These are phyloP conservation scores for Helicoverpa zea DNA, from an alignment of 1,140 invertebrate species.

Conservation along the genomic window DNA sequence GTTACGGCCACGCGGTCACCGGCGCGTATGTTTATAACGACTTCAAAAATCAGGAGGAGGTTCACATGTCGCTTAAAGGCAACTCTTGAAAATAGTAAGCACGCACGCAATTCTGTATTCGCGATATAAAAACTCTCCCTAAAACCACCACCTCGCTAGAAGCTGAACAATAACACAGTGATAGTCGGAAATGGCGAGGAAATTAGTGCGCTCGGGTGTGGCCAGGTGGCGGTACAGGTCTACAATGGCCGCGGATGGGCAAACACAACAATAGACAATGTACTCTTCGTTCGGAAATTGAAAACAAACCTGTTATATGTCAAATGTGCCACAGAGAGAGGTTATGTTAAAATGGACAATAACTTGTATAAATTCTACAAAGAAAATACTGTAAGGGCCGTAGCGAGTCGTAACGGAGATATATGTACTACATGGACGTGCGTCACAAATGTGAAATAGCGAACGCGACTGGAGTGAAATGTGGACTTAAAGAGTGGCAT, in stretches of 20 bases:
- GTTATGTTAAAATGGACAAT: slow-evolving; percentile 56
- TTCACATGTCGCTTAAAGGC: too few relatives aligned
- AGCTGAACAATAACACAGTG: slow-evolving; percentile 21
- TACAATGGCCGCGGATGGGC: slow-evolving; percentile 36
- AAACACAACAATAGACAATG: slow-evolving; percentile 58
- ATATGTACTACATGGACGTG: slow-evolving; percentile 1
- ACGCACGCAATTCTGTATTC: too few relatives aligned
- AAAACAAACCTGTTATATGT: slow-evolving; percentile 68
- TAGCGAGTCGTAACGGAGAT: neutral
- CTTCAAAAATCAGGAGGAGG: too few relatives aligned
- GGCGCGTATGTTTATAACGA: too few relatives aligned
- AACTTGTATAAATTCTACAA: slow-evolving; percentile 38
- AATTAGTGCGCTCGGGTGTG: neutral
- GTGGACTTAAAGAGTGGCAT: slow-evolving; percentile 44
- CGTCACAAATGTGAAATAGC: slow-evolving; percentile 27
- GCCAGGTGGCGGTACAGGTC: slow-evolving; percentile 4
- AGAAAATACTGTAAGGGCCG: neutral
- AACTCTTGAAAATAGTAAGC: too few relatives aligned
- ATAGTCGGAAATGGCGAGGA: neutral
- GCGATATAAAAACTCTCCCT: too few relatives aligned
- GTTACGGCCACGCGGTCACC: too few relatives aligned
- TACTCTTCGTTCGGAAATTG: slow-evolving; percentile 68
- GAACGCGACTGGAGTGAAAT: slow-evolving; percentile 34
- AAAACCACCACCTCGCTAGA: too few relatives aligned
- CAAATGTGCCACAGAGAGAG: slow-evolving; percentile 55